These are phyloP conservation scores for Sorex maritimensis DNA, from an alignment of 2,797 vertebrate species.

Conservation along the genomic window DNA sequence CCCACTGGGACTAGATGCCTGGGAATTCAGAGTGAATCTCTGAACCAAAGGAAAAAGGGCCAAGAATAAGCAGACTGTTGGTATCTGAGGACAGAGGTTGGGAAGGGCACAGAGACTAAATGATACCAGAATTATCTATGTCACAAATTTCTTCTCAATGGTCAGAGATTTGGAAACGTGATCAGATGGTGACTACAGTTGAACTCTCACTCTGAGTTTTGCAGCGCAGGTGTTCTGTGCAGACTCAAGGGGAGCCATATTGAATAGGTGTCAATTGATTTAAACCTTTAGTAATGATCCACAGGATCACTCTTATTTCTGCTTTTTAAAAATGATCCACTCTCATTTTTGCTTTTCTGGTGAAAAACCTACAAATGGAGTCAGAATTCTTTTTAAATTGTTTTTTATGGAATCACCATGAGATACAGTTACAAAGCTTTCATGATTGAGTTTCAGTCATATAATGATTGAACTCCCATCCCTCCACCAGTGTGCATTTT, in stretches of 20 bases:
- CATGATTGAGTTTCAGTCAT: too few species aligned
- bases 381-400: background rate
- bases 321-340: background rate
- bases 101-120: background rate
- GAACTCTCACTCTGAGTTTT: conserved; percentile 33
- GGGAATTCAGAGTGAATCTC: conserved; percentile 1
- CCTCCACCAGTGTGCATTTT: too few species aligned
- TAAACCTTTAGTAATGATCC: background rate
- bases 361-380: background rate
- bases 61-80: background rate
- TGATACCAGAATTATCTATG: background rate
- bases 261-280: background rate
- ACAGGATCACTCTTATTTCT: background rate
- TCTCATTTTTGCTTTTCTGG: background rate
- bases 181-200: background rate
- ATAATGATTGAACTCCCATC: too few species aligned
- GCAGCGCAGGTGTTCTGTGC: background rate
- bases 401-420: too few species aligned
- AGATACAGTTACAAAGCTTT: too few species aligned
- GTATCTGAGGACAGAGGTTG: background rate
- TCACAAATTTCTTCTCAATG: conserved; percentile 44
- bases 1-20: background rate
- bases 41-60: background rate
- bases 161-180: background rate
- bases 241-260: background rate